Percentiles rank a stretch among this genome's conserved stretches.
Evolutionary conservation across 2,888 invertebrate species (phyloP).

Genomic region (Apamea epomidion): DNA sequence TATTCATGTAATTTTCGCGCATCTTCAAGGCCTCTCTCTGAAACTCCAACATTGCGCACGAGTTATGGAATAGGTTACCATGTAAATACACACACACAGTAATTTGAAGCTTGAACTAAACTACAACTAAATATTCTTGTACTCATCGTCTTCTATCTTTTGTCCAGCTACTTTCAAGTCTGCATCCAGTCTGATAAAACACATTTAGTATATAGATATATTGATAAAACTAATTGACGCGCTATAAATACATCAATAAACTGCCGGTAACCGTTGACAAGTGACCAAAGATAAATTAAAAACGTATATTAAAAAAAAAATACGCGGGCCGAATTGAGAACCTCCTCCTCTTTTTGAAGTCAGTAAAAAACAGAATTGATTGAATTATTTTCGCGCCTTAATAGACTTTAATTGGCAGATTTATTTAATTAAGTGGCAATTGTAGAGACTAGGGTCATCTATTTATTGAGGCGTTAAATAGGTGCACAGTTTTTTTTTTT

Average conservation of each 20-base stretch:
- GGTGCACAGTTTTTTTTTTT: background rate
- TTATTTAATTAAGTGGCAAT: slow-evolving; percentile 20
- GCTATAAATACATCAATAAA: background rate
- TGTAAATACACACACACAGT: background rate
- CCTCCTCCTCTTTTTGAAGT: background rate
- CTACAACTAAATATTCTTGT: background rate
- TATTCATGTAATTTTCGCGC: background rate
- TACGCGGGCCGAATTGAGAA: background rate
- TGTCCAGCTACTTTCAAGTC: background rate
- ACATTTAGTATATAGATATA: background rate
- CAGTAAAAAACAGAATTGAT: background rate
- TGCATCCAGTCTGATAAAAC: too few species aligned
- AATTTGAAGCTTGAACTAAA: background rate
- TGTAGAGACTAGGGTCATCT: slow-evolving; percentile 10
- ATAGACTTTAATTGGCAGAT: slow-evolving; percentile 21
- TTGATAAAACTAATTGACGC: background rate
- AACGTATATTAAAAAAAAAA: background rate
- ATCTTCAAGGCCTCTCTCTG: background rate
- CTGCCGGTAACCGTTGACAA: background rate
- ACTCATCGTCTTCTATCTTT: background rate
- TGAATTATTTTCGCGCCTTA: slow-evolving; percentile 15
- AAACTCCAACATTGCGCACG: background rate
- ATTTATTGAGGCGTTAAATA: background rate
- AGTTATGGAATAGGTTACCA: background rate
- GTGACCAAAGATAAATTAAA: background rate